Conservation (phyloP, 2,113 vertebrate species). For the Rhipidura dahli region DNA sequence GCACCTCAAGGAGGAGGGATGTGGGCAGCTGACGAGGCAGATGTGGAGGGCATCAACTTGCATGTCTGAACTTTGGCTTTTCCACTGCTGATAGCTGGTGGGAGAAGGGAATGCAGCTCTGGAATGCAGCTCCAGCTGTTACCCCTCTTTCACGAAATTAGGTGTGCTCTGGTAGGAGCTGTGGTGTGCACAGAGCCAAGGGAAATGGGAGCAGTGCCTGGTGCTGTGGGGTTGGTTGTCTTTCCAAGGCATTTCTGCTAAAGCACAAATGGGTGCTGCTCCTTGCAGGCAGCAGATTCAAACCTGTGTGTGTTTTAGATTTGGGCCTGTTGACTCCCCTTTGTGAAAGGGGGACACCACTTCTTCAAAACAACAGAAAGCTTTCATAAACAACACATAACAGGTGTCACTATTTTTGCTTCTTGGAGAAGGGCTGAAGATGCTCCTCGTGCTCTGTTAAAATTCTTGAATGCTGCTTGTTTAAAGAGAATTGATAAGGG, state of each 20-base stretch:
- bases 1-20: not conserved
- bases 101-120: not conserved
- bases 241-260: not conserved
- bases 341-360: not conserved
- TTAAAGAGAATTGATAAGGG: not conserved
- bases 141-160: accelerated
- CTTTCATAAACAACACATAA: not conserved
- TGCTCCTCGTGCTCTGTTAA: not conserved
- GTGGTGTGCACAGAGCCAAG: not conserved
- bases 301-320: not conserved
- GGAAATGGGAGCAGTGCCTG: not conserved
- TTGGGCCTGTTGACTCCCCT: not conserved
- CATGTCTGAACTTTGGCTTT: not conserved
- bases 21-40: not conserved
- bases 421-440: not conserved
- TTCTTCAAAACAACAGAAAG: not conserved
- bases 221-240: not conserved
- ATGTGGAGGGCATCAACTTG: not conserved
- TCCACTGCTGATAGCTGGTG: not conserved
- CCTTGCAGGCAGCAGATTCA: accelerated
- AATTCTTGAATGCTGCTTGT: not conserved
- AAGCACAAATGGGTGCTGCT: not conserved
- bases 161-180: not conserved
- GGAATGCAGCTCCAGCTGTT: not conserved
- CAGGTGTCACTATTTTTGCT: not conserved